Base-by-base conservation (phyloP, 2,888 invertebrate species). In the Oscheius sp. region DNA sequence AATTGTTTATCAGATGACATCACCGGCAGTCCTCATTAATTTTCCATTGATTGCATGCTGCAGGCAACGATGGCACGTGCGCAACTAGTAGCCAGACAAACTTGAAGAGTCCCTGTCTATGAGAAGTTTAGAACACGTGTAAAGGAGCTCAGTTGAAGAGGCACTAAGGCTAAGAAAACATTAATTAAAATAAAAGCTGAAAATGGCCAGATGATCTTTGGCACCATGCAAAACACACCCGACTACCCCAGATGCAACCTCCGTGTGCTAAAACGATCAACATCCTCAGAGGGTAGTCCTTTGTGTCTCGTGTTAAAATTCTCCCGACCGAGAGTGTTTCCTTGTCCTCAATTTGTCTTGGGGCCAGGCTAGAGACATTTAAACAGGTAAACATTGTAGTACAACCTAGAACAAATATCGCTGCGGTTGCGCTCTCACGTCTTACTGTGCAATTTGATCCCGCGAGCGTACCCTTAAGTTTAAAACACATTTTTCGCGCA, bases 1-100 rank as follows among this genome's bases (percentile, higher is more conserved):
- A 35, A 49, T 49, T n/a, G 3, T 18, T 5, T n/a, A 49, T n/a
- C 49, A 18, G 13, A 13, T 16, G 18, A 49, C 49, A 49, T 49
- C 49, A 49, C 49, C 18, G 49, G 18, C n/a, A 13, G 49, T 18
- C 13, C 49, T 66, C 52, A 66, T 66, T 66, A 66, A 66, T 66
- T 66, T 66, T 49, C 27, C 27, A 66, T 66, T 25, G 66, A 66
- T 66, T 21, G 52, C 66, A 13, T 49, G 58, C 25, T 46, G 49
- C 52, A 52, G 52, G 23, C 52, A 18, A 25, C 21, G 45, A 41
- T 61, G 61, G 45, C 61, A 21, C 9, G 66, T 52, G 66, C 66
- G 52, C 52, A 35, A 52, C 49, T 18, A 16, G 6, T 49, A 49
- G 49, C 16, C 49, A 49, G 21, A 21, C 2, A 49, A 6, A 35